phyloP scores from a whole-genome alignment of 2,797 vertebrate genomes.

The Triplophysa yarkandensis region DNA sequence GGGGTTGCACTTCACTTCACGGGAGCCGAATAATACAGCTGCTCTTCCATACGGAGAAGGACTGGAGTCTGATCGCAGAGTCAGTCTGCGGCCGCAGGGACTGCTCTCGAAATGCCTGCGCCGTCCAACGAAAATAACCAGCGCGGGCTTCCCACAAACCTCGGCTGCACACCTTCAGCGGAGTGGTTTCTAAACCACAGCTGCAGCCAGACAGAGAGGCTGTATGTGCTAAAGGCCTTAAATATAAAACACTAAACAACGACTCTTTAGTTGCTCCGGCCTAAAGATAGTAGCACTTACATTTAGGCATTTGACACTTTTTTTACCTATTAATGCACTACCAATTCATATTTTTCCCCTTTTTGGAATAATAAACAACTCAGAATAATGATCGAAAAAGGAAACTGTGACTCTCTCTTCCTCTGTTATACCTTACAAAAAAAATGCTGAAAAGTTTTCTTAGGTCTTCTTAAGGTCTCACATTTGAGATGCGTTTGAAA shows the following conservation, averaged over 20 bases:
- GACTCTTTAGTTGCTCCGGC: not conserved
- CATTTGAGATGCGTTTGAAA: too few relatives aligned
- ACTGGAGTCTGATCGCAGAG: conserved; percentile 30
- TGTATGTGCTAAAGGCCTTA: not conserved
- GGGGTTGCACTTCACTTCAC: conserved; percentile 30
- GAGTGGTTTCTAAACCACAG: conserved; percentile 4
- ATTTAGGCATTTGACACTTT: too few relatives aligned
- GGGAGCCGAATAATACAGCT: conserved; percentile 44
- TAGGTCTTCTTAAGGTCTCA: too few relatives aligned
- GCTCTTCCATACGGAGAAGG: conserved; percentile 42
- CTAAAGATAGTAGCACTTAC: not conserved
- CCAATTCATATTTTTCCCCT: too few relatives aligned
- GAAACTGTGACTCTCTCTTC: too few relatives aligned
- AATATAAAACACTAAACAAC: not conserved
- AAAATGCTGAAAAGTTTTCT: too few relatives aligned
- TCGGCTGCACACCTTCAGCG: conserved; percentile 21
- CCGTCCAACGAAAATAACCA: conserved; percentile 50
- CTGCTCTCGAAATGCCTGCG: conserved; percentile 41
- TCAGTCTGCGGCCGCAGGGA: conserved; percentile 44
- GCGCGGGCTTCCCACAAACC: conserved; percentile 33
- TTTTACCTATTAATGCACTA: too few relatives aligned
- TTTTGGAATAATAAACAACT: too few relatives aligned
- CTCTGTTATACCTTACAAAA: too few relatives aligned
- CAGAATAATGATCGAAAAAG: too few relatives aligned
- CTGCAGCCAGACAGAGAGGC: conserved; percentile 4